Evolutionary conservation across 2,113 vertebrate species (phyloP).

Genomic region (Epinephelus lanceolatus): DNA sequence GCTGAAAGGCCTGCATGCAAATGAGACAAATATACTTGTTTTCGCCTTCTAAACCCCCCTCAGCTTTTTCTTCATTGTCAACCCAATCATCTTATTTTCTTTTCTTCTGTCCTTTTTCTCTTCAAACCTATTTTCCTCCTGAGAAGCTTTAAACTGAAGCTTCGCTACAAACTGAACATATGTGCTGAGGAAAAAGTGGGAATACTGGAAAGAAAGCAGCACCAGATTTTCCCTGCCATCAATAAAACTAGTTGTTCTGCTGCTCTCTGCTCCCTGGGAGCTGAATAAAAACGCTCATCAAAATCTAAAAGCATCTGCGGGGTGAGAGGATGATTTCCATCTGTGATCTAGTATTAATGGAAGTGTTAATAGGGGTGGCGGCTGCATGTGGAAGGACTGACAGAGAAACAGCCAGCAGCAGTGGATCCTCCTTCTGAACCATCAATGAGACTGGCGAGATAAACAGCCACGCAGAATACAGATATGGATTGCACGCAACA

Average conservation of each 20-base stretch:
- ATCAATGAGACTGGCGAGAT: constrained; percentile 39
- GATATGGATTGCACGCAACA: constrained; percentile 20
- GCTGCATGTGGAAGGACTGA: constrained; percentile 47
- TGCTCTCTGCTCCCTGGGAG: constrained; percentile 45
- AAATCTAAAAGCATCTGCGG: constrained; percentile 58
- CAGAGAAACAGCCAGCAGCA: constrained; percentile 56
- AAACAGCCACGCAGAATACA: constrained; percentile 41
- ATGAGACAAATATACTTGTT: constrained; percentile 74
- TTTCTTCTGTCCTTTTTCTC: constrained; percentile 25
- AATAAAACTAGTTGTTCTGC: constrained; percentile 56
- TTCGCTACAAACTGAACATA: constrained; percentile 27
- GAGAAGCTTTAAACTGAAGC: constrained; percentile 30
- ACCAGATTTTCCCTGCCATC: constrained; percentile 36
- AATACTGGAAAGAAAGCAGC: constrained; percentile 11
- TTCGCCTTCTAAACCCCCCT: constrained; percentile 31
- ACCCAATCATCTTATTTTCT: constrained; percentile 18
- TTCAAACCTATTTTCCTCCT: constrained; percentile 30
- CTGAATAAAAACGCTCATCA: constrained; percentile 66
- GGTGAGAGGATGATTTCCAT: constrained; percentile 69
- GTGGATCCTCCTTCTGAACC: constrained; percentile 43
- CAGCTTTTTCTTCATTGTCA: constrained; percentile 38
- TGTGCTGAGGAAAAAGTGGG: constrained; percentile 4
- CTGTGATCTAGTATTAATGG: constrained; percentile 73
- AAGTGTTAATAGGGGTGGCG: constrained; percentile 69
- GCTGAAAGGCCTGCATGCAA: constrained; percentile 78